phyloP scores from a whole-genome alignment of 2,797 vertebrate species.

The Artibeus jamaicensis region DNA sequence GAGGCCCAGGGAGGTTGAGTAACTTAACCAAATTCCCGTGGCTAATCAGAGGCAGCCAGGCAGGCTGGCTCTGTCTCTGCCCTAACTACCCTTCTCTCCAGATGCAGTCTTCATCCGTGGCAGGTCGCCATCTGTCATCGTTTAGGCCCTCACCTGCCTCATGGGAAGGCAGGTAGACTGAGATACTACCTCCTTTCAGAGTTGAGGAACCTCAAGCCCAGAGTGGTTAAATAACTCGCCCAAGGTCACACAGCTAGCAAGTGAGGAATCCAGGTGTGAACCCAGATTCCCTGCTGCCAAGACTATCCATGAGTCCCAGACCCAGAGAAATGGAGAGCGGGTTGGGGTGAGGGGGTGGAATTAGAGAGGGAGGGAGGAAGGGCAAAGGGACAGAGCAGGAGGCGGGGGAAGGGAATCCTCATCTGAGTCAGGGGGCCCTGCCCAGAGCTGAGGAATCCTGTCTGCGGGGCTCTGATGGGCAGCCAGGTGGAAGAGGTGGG shows the following conservation, averaged over 20 bases:
- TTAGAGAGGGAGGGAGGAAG: background rate
- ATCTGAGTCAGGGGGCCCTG: background rate
- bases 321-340: background rate
- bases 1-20: background rate
- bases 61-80: background rate
- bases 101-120: background rate
- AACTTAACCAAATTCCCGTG: background rate
- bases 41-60: background rate
- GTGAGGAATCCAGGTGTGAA: background rate
- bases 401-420: background rate
- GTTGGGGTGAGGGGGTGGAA: background rate
- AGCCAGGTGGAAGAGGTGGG: background rate
- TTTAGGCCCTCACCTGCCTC: background rate
- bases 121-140: background rate
- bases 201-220: background rate
- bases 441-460: background rate
- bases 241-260: slow-evolving; percentile 21
- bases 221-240: background rate
- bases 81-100: background rate
- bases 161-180: background rate
- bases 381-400: background rate
- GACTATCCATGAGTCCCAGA: background rate
- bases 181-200: background rate
- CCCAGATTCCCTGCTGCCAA: background rate
- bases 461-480: background rate